Evolutionary conservation across 2,797 vertebrate genomes (phyloP).

Genomic region (Sebastiscus tertius): DNA sequence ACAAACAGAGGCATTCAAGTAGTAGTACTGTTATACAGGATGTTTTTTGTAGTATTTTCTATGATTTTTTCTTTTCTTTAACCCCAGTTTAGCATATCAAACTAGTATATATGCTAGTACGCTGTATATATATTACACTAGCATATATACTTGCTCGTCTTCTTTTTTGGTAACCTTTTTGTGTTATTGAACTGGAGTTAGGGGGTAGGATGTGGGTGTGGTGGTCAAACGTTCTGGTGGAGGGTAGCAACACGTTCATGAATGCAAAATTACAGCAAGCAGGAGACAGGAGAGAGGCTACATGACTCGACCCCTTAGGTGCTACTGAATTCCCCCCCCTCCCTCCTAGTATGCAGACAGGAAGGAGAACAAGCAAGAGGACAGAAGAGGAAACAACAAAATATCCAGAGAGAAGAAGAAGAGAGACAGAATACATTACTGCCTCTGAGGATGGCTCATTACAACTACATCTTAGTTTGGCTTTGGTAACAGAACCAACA

Average conservation of each 20-base stretch:
- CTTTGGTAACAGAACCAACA: slow-evolving; percentile 80
- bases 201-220: slow-evolving; percentile 80
- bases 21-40: slow-evolving; percentile 99
- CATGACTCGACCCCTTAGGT: slow-evolving; percentile 76
- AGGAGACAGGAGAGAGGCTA: slow-evolving; percentile 74
- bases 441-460: slow-evolving; percentile 76
- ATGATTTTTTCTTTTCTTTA: slow-evolving; percentile 81
- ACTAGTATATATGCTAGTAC: slow-evolving; percentile 37
- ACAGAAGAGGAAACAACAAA: slow-evolving; percentile 53
- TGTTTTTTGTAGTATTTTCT: slow-evolving; percentile 85
- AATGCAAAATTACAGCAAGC: slow-evolving; percentile 98
- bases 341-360: slow-evolving; percentile 4
- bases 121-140: slow-evolving; percentile 18
- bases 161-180: slow-evolving; percentile 6
- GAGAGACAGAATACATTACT: slow-evolving; percentile 66
- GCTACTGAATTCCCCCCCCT: slow-evolving; percentile 72
- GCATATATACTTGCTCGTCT: slow-evolving; percentile 51
- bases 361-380: slow-evolving; percentile 44
- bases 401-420: slow-evolving; percentile 43
- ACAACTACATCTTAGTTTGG: slow-evolving; percentile 73
- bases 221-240: slow-evolving; percentile 84
- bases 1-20: slow-evolving; percentile 99
- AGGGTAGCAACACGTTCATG: slow-evolving; percentile 89
- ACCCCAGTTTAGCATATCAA: slow-evolving; percentile 66
- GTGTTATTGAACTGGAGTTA: slow-evolving; percentile 81